A percentile compares a stretch with the other conserved stretches of the same genome.
Evolutionary conservation across 2,888 invertebrate species (phyloP).

Genomic region (Apamea monoglypha): DNA sequence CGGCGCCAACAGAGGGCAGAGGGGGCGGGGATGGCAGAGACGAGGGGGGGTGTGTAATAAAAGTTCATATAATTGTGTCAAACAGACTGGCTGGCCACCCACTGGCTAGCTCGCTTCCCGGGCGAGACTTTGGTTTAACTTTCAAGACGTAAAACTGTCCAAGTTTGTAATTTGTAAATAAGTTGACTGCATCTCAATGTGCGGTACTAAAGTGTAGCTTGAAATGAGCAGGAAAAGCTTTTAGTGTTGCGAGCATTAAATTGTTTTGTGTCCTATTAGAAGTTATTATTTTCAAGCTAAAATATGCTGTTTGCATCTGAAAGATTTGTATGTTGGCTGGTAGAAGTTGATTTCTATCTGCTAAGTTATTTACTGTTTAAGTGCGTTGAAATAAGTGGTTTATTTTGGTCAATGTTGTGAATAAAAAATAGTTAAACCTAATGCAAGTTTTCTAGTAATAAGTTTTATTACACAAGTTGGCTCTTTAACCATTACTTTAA

Average conservation of each 20-base stretch:
- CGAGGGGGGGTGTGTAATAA: conserved; percentile 26
- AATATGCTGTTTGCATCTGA: background rate
- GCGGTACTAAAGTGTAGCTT: conserved; percentile 7
- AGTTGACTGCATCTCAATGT: conserved; percentile 28
- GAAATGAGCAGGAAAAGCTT: conserved; percentile 31
- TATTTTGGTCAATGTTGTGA: background rate
- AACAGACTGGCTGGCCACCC: conserved; percentile 32
- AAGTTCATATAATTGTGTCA: conserved; percentile 54
- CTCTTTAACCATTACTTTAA: background rate
- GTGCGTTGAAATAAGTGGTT: conserved; percentile 1
- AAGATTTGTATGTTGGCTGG: background rate
- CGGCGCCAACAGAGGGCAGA: conserved; percentile 36
- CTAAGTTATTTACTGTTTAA: background rate
- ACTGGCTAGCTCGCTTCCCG: conserved; percentile 20
- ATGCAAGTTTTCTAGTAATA: background rate
- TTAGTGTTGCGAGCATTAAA: background rate
- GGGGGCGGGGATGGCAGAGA: background rate
- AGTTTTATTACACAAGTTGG: conserved; percentile 22
- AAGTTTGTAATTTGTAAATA: conserved; percentile 50
- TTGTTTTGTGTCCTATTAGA: background rate
- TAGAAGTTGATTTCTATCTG: background rate
- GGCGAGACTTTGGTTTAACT: conserved; percentile 4
- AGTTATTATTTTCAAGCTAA: background rate
- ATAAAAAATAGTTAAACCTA: conserved; percentile 2
- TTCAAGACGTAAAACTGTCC: conserved; percentile 28